Conservation (phyloP, 1,140 invertebrate species). For the Brachionus koreanus region DNA sequence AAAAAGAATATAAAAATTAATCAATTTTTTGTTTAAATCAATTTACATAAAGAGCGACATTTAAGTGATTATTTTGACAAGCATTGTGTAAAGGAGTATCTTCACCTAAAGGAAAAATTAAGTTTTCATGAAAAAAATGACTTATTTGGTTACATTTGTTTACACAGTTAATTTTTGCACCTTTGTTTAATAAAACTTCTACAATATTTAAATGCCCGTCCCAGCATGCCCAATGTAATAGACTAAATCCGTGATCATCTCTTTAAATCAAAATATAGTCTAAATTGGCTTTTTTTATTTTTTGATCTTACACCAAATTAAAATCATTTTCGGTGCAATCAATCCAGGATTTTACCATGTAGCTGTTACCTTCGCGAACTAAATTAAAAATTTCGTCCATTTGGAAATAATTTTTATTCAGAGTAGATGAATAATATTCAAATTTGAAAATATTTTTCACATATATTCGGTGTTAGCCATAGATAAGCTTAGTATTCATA, state of each 20-base stretch:
- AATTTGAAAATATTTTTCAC: not conserved
- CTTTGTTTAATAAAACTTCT: constrained; percentile 83
- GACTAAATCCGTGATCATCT: constrained; percentile 98
- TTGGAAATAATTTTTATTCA: not conserved
- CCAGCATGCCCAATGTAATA: constrained; percentile 94
- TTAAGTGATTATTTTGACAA: constrained; percentile 87
- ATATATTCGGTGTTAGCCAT: not conserved
- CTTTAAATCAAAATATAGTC: constrained; percentile 61
- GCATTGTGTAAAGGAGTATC: constrained; percentile 95
- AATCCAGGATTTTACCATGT: constrained; percentile 96
- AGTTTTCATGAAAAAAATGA: not conserved
- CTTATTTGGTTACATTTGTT: constrained; percentile 63
- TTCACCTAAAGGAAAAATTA: constrained; percentile 70
- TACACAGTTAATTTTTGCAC: constrained; percentile 89
- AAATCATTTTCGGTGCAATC: constrained; percentile 99
- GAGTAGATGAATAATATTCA: not conserved
- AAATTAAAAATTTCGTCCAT: constrained; percentile 99
- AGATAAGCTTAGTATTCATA: constrained; percentile 26
- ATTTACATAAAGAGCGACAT: constrained; percentile 79
- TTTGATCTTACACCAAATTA: constrained; percentile 84
- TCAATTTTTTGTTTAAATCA: not conserved
- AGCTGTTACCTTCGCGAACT: constrained; percentile 94
- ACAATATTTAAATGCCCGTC: constrained; percentile 90
- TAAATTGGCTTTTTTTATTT: not conserved
- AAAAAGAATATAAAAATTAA: constrained; percentile 47